Percentiles rank a stretch among this genome's conserved stretches.
Conservation (phyloP, 2,888 invertebrate species). For the Blastobasis adustella region DNA sequence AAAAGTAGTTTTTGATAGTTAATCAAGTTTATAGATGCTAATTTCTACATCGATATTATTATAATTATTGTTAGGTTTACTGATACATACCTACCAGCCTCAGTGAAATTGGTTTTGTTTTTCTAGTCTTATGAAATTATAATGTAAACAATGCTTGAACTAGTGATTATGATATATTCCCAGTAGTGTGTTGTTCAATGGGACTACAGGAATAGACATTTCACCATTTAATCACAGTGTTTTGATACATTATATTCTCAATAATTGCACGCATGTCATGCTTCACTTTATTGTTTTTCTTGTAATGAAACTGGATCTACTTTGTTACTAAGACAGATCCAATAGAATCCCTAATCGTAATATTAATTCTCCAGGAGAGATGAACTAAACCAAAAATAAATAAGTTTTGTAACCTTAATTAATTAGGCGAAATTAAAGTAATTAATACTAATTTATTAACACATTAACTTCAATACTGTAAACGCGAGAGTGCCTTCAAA, state of each 20-base stretch:
- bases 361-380: neutral
- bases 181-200: too few species aligned
- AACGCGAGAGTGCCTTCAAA: constrained; percentile 54
- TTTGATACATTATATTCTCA: too few species aligned
- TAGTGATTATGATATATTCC: too few species aligned
- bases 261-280: too few species aligned
- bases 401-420: constrained; percentile 11
- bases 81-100: constrained; percentile 8
- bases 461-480: constrained; percentile 14
- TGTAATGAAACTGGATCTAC: too few species aligned
- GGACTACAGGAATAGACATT: too few species aligned
- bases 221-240: too few species aligned
- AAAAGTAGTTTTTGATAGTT: constrained; percentile 23
- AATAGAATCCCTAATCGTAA: neutral
- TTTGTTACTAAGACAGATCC: too few species aligned
- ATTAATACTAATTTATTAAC: constrained; percentile 25
- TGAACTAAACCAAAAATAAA: constrained; percentile 3
- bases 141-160: too few species aligned
- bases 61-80: constrained; percentile 15
- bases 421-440: neutral
- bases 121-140: constrained; percentile 28
- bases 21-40: constrained; percentile 16
- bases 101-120: constrained; percentile 17
- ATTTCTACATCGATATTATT: constrained; percentile 19
- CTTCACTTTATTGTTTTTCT: too few species aligned